phyloP scores from a whole-genome alignment of 2,113 vertebrate species.

The Podarcis raffonei region DNA sequence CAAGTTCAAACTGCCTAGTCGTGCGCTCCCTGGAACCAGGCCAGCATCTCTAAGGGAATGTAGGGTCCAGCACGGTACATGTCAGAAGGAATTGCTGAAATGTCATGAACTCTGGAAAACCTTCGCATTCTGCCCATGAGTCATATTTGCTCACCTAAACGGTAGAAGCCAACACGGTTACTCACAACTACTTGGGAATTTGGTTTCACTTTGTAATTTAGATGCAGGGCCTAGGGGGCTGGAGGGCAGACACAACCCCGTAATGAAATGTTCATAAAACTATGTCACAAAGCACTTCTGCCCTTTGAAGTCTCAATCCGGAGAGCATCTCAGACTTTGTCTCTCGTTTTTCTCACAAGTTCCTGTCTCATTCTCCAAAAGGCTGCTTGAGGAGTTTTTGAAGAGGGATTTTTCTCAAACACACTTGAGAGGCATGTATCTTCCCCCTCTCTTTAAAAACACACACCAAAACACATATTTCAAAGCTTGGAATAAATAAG shows the following conservation, averaged over 20 bases:
- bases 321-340: background rate
- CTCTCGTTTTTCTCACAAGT: background rate
- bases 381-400: constrained; percentile 8
- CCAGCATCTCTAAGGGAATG: background rate
- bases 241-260: background rate
- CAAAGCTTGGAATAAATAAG: background rate
- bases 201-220: background rate
- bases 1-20: background rate
- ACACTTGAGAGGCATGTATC: background rate
- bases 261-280: background rate
- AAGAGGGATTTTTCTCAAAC: background rate
- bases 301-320: constrained; percentile 6
- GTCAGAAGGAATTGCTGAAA: background rate
- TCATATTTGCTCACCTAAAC: background rate
- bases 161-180: background rate
- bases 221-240: background rate
- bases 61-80: background rate
- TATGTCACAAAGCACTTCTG: background rate
- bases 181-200: background rate
- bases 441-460: background rate
- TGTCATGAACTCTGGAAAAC: background rate
- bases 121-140: background rate
- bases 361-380: background rate
- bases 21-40: background rate
- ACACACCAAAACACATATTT: background rate